Conservation (phyloP, 2,113 vertebrate species). For the Myanophis thanlyinensis region DNA sequence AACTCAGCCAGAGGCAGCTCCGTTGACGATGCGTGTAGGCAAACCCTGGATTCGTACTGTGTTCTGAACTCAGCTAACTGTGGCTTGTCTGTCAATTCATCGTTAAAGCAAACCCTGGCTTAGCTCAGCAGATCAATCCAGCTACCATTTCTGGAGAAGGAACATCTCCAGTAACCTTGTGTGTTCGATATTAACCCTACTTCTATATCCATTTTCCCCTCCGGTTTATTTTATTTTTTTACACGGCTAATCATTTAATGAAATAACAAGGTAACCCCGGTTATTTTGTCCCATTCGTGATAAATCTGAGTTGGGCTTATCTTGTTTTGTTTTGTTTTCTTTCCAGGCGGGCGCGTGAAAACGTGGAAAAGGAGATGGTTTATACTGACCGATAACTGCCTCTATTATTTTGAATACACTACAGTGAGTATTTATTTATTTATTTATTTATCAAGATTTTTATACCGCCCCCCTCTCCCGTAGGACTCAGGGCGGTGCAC, state of each 20-base stretch:
- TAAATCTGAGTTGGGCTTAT: slow-evolving; percentile 18
- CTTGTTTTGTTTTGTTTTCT: slow-evolving; percentile 57
- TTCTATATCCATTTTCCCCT: background rate
- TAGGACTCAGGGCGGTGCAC: no score
- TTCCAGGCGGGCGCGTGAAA: slow-evolving; percentile 91
- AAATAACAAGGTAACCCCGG: background rate
- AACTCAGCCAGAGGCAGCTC: background rate
- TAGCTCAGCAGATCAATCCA: background rate
- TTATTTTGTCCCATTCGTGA: background rate
- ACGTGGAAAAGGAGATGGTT: slow-evolving; percentile 99
- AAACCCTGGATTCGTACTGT: background rate
- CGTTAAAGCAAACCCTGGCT: background rate
- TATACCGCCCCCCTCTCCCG: no score
- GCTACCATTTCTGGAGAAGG: background rate
- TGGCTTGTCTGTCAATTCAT: background rate
- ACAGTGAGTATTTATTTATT: no score
- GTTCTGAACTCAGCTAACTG: background rate
- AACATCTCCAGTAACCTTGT: background rate
- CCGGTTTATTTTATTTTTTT: no score
- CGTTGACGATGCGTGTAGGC: background rate
- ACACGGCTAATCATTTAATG: slow-evolving; percentile 8
- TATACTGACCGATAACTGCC: slow-evolving; percentile 97
- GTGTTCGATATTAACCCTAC: slow-evolving; percentile 20
- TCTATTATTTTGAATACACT: slow-evolving; percentile 99
- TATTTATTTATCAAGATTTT: no score